These are phyloP conservation scores for Tetrax tetrax DNA, from an alignment of 2,113 vertebrate species.

Conservation along the genomic window DNA sequence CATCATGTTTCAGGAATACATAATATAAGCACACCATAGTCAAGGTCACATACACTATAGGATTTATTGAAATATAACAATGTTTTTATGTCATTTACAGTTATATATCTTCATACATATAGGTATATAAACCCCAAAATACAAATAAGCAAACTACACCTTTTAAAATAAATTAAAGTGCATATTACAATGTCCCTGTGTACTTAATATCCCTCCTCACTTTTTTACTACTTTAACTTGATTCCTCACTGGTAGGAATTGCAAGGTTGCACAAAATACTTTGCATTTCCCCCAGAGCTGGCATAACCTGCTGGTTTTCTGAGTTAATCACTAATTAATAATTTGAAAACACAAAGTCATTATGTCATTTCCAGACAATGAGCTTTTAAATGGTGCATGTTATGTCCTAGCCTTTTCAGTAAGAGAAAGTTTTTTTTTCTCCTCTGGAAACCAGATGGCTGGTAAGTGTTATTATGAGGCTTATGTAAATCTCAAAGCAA, in stretches of 20 bases:
- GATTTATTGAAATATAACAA: neutral
- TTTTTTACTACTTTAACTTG: neutral
- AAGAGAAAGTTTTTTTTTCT: slow-evolving; percentile 13
- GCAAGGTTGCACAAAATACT: neutral
- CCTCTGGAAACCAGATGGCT: slow-evolving; percentile 59
- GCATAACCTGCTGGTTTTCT: slow-evolving; percentile 28
- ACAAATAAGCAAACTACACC: neutral
- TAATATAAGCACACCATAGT: neutral
- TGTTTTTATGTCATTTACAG: neutral
- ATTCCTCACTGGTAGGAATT: neutral
- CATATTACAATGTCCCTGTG: neutral
- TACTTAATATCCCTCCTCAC: neutral
- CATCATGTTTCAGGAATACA: neutral
- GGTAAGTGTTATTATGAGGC: slow-evolving; percentile 52
- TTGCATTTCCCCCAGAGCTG: neutral
- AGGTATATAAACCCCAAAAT: neutral
- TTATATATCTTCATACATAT: neutral
- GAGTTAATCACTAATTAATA: slow-evolving; percentile 64
- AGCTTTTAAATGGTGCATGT: slow-evolving; percentile 61
- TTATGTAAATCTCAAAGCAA: slow-evolving; percentile 63
- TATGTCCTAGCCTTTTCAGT: slow-evolving; percentile 37
- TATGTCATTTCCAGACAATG: slow-evolving; percentile 66
- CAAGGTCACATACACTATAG: neutral
- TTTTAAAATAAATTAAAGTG: neutral
- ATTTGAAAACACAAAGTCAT: slow-evolving; percentile 55